A percentile compares a stretch with the other conserved stretches of the same genome.
Conservation (phyloP, 2,797 vertebrate species). For the Gobionotothen gibberifrons region DNA sequence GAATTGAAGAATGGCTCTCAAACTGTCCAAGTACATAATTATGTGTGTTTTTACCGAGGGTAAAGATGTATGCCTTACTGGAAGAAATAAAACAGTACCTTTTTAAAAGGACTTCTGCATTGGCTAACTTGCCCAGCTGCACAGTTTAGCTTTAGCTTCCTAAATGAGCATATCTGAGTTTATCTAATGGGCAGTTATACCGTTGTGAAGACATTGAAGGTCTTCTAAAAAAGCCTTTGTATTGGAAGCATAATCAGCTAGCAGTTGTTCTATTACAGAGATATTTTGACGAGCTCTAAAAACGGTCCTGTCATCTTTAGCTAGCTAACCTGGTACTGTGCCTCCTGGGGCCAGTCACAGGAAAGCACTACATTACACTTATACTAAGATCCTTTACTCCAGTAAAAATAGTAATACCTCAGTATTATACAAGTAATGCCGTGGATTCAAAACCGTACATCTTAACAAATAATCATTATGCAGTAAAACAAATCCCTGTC, state of each 20-base stretch:
- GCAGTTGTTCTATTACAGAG: background rate
- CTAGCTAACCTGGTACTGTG: constrained; percentile 8
- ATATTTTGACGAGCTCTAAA: background rate
- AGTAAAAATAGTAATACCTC: background rate
- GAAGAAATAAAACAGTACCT: accelerated
- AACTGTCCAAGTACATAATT: accelerated
- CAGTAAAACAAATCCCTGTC: background rate
- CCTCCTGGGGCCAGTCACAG: background rate
- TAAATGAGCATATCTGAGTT: accelerated
- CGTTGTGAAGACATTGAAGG: background rate
- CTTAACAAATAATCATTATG: too few species aligned
- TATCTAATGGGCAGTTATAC: accelerated
- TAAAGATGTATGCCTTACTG: accelerated
- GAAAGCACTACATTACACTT: background rate
- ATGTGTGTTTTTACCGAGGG: accelerated
- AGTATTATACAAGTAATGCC: background rate
- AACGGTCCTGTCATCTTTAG: constrained; percentile 55
- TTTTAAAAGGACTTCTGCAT: background rate
- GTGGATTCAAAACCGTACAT: too few species aligned
- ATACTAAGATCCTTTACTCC: background rate
- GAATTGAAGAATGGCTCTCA: background rate
- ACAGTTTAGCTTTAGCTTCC: constrained; percentile 14
- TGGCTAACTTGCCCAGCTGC: background rate
- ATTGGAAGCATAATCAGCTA: background rate
- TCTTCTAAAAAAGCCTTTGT: background rate